phyloP scores from a whole-genome alignment of 2,888 invertebrate species.

The Pyrgus malvae region DNA sequence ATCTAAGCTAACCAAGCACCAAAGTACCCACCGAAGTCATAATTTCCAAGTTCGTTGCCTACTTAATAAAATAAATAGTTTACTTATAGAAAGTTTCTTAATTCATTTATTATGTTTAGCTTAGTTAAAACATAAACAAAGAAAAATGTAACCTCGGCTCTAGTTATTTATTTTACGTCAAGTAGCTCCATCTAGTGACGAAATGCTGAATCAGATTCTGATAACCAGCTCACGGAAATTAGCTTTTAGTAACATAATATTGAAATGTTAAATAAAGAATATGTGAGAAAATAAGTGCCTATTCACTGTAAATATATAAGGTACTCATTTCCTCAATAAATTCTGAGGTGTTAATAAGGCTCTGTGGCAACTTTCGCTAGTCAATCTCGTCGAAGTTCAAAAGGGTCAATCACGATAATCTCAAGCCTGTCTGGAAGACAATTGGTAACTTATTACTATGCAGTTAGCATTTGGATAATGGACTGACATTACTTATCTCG shows the following conservation, averaged over 20 bases:
- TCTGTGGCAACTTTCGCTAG: constrained; percentile 7
- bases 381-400: constrained; percentile 19
- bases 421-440: constrained; percentile 15
- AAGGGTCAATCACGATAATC: constrained; percentile 22
- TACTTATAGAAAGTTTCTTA: too few species aligned
- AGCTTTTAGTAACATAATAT: too few species aligned
- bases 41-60: too few species aligned
- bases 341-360: not conserved
- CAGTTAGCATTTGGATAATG: constrained; percentile 15
- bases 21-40: too few species aligned
- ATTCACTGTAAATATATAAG: not conserved
- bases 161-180: not conserved
- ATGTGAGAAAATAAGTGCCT: too few species aligned
- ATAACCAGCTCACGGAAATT: too few species aligned
- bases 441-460: constrained; percentile 20
- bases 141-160: too few species aligned
- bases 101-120: too few species aligned
- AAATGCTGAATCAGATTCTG: not conserved
- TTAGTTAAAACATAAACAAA: too few species aligned
- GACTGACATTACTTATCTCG: constrained; percentile 1
- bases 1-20: too few species aligned
- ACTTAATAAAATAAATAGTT: too few species aligned
- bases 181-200: constrained; percentile 8
- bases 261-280: too few species aligned
- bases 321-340: not conserved